A percentile compares a stretch with the other conserved stretches of the same genome.
Evolutionary conservation across 2,888 invertebrate species (phyloP).

Genomic region (Thumatha senex): DNA sequence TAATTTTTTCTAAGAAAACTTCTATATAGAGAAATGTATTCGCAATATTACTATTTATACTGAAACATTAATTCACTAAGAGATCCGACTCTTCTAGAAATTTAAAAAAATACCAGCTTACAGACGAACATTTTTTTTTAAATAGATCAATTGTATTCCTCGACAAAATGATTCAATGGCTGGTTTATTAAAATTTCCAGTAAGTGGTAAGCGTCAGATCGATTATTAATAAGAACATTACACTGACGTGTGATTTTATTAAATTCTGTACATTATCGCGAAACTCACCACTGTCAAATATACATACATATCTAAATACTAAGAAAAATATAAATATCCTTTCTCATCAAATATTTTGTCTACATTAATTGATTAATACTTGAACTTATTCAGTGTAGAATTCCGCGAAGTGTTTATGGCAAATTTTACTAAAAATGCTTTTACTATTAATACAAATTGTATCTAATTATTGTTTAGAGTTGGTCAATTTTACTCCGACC

Average conservation of each 20-base stretch:
- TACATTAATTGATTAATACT: conserved; percentile 60
- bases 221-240: conserved; percentile 19
- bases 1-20: conserved; percentile 49
- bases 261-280: conserved; percentile 29
- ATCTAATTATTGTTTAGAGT: conserved; percentile 66
- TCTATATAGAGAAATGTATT: conserved; percentile 51
- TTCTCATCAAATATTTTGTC: conserved; percentile 49
- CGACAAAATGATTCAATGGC: conserved; percentile 9
- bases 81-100: conserved; percentile 26
- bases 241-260: conserved; percentile 24
- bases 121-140: not conserved
- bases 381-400: conserved; percentile 47
- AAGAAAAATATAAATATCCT: conserved; percentile 63
- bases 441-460: conserved; percentile 63
- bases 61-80: conserved; percentile 54
- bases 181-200: conserved; percentile 28
- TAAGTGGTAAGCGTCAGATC: conserved; percentile 15
- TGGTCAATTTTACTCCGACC: conserved; percentile 29
- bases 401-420: conserved; percentile 50
- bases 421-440: conserved; percentile 57
- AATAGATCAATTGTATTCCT: conserved; percentile 12
- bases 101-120: conserved; percentile 15
- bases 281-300: conserved; percentile 36
- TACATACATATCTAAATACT: conserved; percentile 55
- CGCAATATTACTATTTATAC: conserved; percentile 44